Conservation (phyloP, 2,888 invertebrate genomes). For the Rhimphoctona megacephalus region DNA sequence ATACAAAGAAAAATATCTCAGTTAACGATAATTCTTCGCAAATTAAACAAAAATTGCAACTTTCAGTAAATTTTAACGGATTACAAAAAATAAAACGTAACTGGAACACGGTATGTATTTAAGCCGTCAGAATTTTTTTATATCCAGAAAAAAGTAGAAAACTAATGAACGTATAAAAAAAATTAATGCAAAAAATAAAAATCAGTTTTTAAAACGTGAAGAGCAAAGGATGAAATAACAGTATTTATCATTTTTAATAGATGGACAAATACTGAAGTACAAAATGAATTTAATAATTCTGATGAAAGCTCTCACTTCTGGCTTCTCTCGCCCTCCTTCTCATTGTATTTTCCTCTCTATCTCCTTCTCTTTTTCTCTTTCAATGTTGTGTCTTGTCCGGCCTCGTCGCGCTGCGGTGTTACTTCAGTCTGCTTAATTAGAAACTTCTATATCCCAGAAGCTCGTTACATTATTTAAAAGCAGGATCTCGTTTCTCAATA, state of each 20-base stretch:
- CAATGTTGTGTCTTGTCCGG: slow-evolving; percentile 80
- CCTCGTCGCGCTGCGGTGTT: slow-evolving; percentile 68
- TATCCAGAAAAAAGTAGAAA: not conserved
- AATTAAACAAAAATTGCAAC: not conserved
- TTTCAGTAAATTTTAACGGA: not conserved
- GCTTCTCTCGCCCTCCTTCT: not conserved
- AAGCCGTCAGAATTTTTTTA: too few species aligned
- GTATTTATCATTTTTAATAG: not conserved
- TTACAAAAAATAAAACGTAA: not conserved
- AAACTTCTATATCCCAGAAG: slow-evolving; percentile 80
- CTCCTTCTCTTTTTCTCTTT: slow-evolving; percentile 61
- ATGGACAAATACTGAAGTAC: not conserved
- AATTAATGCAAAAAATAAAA: not conserved
- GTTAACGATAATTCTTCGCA: too few species aligned
- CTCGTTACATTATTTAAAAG: slow-evolving; percentile 84
- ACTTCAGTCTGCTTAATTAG: slow-evolving; percentile 82
- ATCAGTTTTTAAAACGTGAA: not conserved
- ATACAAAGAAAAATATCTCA: too few species aligned
- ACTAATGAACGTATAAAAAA: not conserved
- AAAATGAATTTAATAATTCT: not conserved
- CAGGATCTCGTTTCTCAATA: slow-evolving; percentile 67
- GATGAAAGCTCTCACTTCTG: not conserved
- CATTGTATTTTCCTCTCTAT: slow-evolving; percentile 6
- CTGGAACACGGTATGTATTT: not conserved
- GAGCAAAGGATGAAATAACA: not conserved